Evolutionary conservation across 30 jellyfish, hydroid and myxozoan species (phyloP), one percentile per base, ranked within the genome.

Genomic region (Turritopsis rubra): DNA sequence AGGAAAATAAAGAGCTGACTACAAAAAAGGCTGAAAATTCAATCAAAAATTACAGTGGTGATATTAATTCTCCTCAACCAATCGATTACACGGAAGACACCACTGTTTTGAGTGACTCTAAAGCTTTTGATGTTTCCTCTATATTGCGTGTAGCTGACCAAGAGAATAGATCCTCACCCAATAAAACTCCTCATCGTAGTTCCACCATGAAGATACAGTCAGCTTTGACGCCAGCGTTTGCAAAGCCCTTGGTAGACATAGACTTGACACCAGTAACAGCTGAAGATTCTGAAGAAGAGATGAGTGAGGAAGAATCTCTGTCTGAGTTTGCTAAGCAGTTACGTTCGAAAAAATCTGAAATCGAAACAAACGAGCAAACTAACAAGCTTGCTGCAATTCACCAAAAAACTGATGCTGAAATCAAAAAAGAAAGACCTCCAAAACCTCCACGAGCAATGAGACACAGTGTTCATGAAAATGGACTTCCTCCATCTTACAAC

Each of bases 61-160:
- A 77, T 17, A 54, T 85, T 20, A 30, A 53, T 54, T 83, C 88
- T 8, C 90, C 88, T 71, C 88, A 73, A 54, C 90, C 90, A n/a
- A 53, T 82, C 16, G 88, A 82, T 53, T 82, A 85, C 31, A 82
- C 88, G 17, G 88, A 66, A 65, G 88, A 82, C 21, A 82, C 88
- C 41, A 41, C 52, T 17, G 17, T 66, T 66, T 23, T 29, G 16
- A 23, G 91, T 3, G 98, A 92, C 19, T 91, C 89, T 52, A 93
- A 89, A 31, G 96, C 97, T 26, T 93, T 93, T 79, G 97, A 93
- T 75, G 78, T 93, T 30, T 93, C 99, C 0, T 95, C 90, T 4
- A 89, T 93, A 29, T 81, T 93, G 68, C 71, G 87, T 27, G 99
- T 82, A 9, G 99, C 97, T 16, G 84, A 82, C 18, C 65, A 71